Conservation (phyloP, 1,140 invertebrate genomes). For the Saxidomus purpurata region DNA sequence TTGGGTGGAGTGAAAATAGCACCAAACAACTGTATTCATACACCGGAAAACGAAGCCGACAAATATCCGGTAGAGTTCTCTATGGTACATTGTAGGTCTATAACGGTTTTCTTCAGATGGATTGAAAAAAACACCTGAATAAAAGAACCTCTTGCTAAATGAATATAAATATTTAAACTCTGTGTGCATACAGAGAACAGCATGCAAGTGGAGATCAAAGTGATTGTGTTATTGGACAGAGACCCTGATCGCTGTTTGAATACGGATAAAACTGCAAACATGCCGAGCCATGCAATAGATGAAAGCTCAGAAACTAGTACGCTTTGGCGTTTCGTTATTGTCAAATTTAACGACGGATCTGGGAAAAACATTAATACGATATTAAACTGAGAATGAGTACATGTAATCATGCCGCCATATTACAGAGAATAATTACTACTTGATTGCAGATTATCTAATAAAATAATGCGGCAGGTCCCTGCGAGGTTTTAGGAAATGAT, state of each 20-base stretch:
- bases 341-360: too few species aligned
- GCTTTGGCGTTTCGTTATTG: too few species aligned
- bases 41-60: slow-evolving; percentile 17
- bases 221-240: not conserved
- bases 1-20: not conserved
- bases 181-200: not conserved
- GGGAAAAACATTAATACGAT: too few species aligned
- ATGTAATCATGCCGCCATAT: too few species aligned
- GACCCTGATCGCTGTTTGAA: not conserved
- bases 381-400: too few species aligned
- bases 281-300: not conserved
- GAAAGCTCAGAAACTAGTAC: not conserved
- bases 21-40: slow-evolving; percentile 22
- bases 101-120: not conserved
- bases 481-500: too few species aligned
- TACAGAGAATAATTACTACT: too few species aligned
- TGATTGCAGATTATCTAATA: too few species aligned
- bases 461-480: too few species aligned
- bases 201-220: not conserved
- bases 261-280: not conserved
- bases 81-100: not conserved
- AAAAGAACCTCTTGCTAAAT: too few species aligned
- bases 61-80: slow-evolving; percentile 21
- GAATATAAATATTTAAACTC: too few species aligned
- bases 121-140: too few species aligned